These are phyloP conservation scores for Meandrusa payeni DNA, from an alignment of 2,888 invertebrate genomes.

Conservation along the genomic window DNA sequence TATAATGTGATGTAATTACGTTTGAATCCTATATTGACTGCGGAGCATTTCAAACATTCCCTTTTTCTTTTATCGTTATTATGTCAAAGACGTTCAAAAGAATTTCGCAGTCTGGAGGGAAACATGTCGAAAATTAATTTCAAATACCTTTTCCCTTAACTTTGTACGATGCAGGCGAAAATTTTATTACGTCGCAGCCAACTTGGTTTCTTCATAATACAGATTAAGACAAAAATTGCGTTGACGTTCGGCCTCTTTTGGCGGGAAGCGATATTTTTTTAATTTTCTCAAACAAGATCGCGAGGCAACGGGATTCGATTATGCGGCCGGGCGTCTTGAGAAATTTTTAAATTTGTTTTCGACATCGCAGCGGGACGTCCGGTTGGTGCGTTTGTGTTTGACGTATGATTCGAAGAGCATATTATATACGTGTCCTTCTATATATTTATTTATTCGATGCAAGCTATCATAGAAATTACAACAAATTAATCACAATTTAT, in stretches of 20 bases:
- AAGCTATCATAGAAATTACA: no score
- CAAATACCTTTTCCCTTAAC: constrained; percentile 24
- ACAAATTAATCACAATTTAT: no score
- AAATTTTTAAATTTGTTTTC: constrained; percentile 64
- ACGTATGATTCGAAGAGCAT: constrained; percentile 1
- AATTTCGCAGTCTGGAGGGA: constrained; percentile 27
- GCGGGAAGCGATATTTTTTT: constrained; percentile 67
- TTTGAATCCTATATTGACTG: constrained; percentile 12
- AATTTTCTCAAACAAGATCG: constrained; percentile 73
- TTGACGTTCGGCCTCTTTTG: constrained; percentile 59
- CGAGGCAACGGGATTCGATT: constrained; percentile 63
- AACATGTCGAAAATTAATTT: constrained; percentile 30
- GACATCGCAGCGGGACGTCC: constrained; percentile 41
- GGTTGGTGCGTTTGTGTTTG: constrained; percentile 33
- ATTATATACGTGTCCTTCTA: neutral
- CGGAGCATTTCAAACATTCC: constrained; percentile 10
- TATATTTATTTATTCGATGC: no score
- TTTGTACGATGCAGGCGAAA: constrained; percentile 39
- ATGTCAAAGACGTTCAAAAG: constrained; percentile 24
- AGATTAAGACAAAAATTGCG: constrained; percentile 74
- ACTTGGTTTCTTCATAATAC: constrained; percentile 64
- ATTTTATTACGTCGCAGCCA: constrained; percentile 52
- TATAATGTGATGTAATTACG: neutral
- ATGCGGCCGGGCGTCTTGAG: constrained; percentile 50
- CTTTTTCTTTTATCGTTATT: constrained; percentile 23